These are phyloP conservation scores for Aphidius colemani DNA, from an alignment of 2,888 invertebrate species.

Conservation along the genomic window DNA sequence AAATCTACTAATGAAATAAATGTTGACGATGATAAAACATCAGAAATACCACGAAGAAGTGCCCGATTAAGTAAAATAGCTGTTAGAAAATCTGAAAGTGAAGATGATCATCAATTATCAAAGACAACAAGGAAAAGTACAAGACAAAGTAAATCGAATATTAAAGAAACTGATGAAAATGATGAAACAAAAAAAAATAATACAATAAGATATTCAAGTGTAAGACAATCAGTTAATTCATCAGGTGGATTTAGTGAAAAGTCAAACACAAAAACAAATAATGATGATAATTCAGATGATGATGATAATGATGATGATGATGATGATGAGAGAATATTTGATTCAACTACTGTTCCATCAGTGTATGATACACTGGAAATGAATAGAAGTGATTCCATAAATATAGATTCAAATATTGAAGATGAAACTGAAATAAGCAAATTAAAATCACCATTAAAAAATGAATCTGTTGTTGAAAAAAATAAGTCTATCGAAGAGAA, in stretches of 20 bases:
- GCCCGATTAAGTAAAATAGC: no score
- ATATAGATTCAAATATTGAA: constrained; percentile 19
- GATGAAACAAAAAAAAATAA: not conserved
- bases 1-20: no score
- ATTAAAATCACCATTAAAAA: no score
- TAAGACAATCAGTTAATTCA: not conserved
- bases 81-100: no score
- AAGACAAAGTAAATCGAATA: no score
- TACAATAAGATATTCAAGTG: not conserved
- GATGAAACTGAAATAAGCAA: constrained; percentile 5
- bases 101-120: no score
- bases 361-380: constrained; percentile 29
- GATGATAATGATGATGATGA: not conserved
- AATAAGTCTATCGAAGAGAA: not conserved
- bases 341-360: constrained; percentile 15
- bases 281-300: not conserved
- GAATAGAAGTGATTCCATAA: constrained; percentile 28
- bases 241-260: not conserved
- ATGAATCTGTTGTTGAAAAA: no score
- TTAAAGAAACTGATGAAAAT: no score
- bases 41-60: no score
- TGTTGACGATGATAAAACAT: no score
- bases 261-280: no score
- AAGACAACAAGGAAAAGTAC: no score
- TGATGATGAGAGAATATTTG: not conserved